Conservation (phyloP, 2,888 invertebrate genomes). For the Polydrusus pterygomalis region DNA sequence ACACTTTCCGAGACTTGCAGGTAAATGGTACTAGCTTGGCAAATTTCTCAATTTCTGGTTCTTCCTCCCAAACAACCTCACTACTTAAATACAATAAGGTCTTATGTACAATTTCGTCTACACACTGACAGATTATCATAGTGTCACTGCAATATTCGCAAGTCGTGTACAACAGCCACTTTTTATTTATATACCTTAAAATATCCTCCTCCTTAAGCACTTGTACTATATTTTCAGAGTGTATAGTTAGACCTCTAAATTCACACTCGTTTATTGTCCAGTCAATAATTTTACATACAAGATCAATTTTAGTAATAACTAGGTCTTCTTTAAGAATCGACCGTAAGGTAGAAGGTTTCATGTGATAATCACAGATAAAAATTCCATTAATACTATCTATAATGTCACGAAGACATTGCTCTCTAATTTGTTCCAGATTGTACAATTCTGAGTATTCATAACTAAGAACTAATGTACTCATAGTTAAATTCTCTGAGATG, state of each 20-base stretch:
- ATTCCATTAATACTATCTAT: conserved; percentile 75
- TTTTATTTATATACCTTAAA: conserved; percentile 57
- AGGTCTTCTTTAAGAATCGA: conserved; percentile 71
- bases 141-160: conserved; percentile 55
- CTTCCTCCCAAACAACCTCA: conserved; percentile 50
- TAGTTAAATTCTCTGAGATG: conserved; percentile 75
- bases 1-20: conserved; percentile 56
- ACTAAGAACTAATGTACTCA: conserved; percentile 76
- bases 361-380: conserved; percentile 72
- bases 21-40: conserved; percentile 35
- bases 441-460: conserved; percentile 79
- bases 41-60: conserved; percentile 49
- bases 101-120: conserved; percentile 55
- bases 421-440: conserved; percentile 74
- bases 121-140: conserved; percentile 54
- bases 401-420: conserved; percentile 75
- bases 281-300: conserved; percentile 74
- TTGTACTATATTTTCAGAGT: conserved; percentile 70
- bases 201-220: conserved; percentile 56
- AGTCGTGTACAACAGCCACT: conserved; percentile 51
- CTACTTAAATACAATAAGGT: conserved; percentile 54
- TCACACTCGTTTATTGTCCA: conserved; percentile 76
- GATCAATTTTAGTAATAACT: conserved; percentile 71
- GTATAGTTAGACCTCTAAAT: conserved; percentile 67
- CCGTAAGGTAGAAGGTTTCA: conserved; percentile 73